phyloP scores from a whole-genome alignment of 1,140 invertebrate genomes.

The Ceratitis capitata region DNA sequence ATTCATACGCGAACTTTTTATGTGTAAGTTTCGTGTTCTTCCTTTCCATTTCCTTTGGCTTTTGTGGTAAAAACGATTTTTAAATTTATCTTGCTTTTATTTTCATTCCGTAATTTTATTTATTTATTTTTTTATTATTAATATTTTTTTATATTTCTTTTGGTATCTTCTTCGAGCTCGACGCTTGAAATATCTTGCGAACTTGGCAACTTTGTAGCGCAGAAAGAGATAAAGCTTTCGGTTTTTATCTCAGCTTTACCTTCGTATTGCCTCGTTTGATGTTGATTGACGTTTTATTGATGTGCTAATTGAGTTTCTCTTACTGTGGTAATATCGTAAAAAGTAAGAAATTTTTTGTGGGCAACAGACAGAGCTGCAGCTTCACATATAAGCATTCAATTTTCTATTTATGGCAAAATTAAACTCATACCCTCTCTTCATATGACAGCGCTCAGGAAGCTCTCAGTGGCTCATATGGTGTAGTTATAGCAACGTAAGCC shows the following conservation, averaged over 20 bases:
- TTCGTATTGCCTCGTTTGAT: background rate
- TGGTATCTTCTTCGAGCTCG: background rate
- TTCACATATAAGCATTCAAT: too few relatives aligned
- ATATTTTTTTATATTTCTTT: background rate
- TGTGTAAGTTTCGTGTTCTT: background rate
- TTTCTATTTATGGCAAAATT: too few relatives aligned
- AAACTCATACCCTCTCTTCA: too few relatives aligned
- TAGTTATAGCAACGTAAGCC: background rate
- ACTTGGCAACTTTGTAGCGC: background rate
- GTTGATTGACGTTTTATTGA: constrained; percentile 26
- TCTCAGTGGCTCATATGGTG: too few relatives aligned
- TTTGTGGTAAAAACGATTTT: background rate
- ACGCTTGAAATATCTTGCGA: background rate
- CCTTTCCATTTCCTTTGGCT: background rate
- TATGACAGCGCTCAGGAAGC: background rate
- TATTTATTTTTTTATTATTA: background rate
- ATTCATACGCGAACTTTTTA: background rate
- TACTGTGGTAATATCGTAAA: background rate
- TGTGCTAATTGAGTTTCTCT: constrained; percentile 8
- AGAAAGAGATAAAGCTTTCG: background rate
- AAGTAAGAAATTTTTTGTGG: background rate
- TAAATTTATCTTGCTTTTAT: too few relatives aligned
- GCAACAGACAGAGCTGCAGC: too few relatives aligned
- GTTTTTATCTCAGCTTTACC: background rate
- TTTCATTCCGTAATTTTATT: too few relatives aligned